These are phyloP conservation scores for Tolypeutes matacus DNA, from an alignment of 2,797 vertebrate species.

Conservation along the genomic window DNA sequence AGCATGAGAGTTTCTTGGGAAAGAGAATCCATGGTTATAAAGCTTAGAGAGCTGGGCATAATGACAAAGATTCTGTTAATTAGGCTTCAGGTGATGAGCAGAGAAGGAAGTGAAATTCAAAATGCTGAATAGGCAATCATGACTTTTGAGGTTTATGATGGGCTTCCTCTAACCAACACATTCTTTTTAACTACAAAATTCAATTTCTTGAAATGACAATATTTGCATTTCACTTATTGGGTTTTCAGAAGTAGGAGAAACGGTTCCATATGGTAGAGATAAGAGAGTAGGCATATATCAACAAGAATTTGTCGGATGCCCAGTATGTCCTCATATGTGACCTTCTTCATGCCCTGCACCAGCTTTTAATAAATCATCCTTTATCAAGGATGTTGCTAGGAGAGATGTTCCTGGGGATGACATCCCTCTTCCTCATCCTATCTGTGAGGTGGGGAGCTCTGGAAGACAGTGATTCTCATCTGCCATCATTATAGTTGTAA, in stretches of 20 bases:
- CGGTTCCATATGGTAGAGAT: not conserved
- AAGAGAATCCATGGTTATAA: not conserved
- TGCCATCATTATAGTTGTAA: not conserved
- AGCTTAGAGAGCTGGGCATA: not conserved
- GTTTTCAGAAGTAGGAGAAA: slow-evolving; percentile 69
- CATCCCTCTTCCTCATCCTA: not conserved
- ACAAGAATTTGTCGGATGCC: not conserved
- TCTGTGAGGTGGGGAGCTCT: not conserved
- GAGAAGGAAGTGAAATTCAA: not conserved
- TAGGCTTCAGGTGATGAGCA: not conserved
- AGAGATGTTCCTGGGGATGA: not conserved
- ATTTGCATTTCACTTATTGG: slow-evolving; percentile 79
- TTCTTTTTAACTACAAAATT: slow-evolving; percentile 74
- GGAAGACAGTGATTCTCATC: not conserved
- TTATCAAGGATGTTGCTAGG: not conserved
- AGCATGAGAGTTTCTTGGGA: not conserved
- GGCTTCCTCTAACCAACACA: slow-evolving; percentile 66
- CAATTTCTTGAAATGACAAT: slow-evolving; percentile 64
- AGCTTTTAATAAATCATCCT: not conserved
- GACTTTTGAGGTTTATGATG: slow-evolving; percentile 54
- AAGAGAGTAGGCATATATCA: not conserved
- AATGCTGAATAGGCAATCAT: not conserved
- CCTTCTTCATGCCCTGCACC: not conserved
- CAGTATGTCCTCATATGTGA: not conserved
- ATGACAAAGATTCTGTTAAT: not conserved